These are phyloP conservation scores for Ctenicera cuprea DNA, from an alignment of 2,888 invertebrate genomes.

Conservation along the genomic window DNA sequence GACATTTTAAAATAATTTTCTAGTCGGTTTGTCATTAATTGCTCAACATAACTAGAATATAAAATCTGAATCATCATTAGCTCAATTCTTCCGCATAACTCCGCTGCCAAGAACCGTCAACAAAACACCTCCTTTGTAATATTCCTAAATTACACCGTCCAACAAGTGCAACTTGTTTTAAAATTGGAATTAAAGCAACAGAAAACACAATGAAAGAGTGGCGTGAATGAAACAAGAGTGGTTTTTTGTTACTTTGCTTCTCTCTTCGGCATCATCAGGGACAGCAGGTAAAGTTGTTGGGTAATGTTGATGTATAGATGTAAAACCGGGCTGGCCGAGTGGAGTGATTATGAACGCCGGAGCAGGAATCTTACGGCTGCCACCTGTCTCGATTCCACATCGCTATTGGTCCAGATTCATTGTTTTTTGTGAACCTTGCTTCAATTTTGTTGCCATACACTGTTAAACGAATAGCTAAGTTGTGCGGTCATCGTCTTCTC, in stretches of 20 bases:
- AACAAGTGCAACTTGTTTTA: constrained; percentile 1
- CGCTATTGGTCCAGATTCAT: constrained; percentile 70
- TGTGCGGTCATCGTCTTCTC: constrained; percentile 49
- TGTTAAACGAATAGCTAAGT: constrained; percentile 53
- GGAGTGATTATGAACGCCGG: constrained; percentile 66
- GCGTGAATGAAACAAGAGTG: constrained; percentile 38
- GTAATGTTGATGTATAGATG: constrained; percentile 47
- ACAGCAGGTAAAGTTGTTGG: constrained; percentile 45
- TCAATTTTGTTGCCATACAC: constrained; percentile 59
- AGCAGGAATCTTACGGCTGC: constrained; percentile 70
- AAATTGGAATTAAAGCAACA: constrained; percentile 12
- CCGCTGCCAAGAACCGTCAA: background rate
- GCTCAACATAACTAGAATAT: no score
- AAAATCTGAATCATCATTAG: no score
- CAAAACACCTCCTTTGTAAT: background rate
- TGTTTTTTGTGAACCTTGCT: constrained; percentile 64
- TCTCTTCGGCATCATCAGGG: constrained; percentile 18
- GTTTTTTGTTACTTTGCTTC: constrained; percentile 22
- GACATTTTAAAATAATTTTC: no score
- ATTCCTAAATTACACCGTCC: background rate
- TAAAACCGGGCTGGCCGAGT: constrained; percentile 60
- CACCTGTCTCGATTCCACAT: constrained; percentile 70
- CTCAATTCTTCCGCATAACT: constrained; percentile 3
- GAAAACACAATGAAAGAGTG: constrained; percentile 30
- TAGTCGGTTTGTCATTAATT: no score